Base-by-base conservation (phyloP, 2,888 invertebrate species). In the Callyntrura guangdongensis region DNA sequence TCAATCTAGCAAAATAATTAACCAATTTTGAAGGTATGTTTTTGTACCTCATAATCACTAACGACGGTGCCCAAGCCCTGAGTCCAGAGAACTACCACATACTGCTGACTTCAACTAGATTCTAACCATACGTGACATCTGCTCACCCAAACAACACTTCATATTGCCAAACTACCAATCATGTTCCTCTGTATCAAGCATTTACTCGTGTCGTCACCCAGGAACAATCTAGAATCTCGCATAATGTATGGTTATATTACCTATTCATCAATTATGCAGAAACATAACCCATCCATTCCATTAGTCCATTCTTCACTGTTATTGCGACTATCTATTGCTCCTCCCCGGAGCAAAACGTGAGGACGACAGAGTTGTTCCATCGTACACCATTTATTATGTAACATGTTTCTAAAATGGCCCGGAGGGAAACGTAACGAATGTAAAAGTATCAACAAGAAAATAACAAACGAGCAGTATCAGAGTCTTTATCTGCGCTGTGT, bases 401-500 rank as follows among this genome's bases (percentile, higher is more conserved):
- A 25, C 64, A 69, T 45, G n/a, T 17, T 9, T 69, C 45, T 17
- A 45, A 17, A 69, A 9, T 64, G 4, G 11, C 64, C n/a, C 17
- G 45, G 45, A 69, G 69, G 3, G 69, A 69, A 69, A 17, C 8
- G 17, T 8, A 69, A 67, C 27, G 6, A 27, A 27, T 67, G 45
- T 45, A 17, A 69, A 36, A n/a, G 69, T 45, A 69, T 69, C 69
- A 69, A 45, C 69, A 69, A 69, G 69, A 14, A 36, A 67, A 27
- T 36, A 27, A 27, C 27, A 69, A 69, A 69, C n/a, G n/a, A 69
- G 36, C 69, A 45, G 45, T 17, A 69, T 69, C 69, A 69, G 17
- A 69, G 36, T 69, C 69, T 69, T 69, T n/a, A 45, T 45, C 14
- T 69, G n/a, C 17, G n/a, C 45, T 45, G 45, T 45, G 11, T 27